A percentile compares a stretch with the other conserved stretches of the same genome.
These are phyloP conservation scores for Budorcas taxicolor DNA, from an alignment of 2,113 vertebrate genomes.

Conservation along the genomic window DNA sequence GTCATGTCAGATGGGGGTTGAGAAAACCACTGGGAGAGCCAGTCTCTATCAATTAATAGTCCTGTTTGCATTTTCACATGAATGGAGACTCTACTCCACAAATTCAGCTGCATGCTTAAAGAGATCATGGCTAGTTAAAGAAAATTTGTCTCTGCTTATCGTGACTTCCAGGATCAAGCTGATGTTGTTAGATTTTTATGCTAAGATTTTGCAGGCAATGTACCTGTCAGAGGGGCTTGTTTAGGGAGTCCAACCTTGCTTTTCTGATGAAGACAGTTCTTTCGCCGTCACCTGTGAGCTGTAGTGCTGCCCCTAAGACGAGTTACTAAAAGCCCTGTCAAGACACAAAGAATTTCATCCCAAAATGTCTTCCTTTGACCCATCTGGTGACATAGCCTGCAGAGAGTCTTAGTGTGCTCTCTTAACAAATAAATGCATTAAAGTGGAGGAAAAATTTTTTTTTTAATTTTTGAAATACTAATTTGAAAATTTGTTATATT, in stretches of 20 bases:
- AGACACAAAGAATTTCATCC: background rate
- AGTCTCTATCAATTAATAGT: background rate
- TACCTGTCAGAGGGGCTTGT: background rate
- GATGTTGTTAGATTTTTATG: rapidly evolving
- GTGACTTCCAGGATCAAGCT: rapidly evolving
- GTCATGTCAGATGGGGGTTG: background rate
- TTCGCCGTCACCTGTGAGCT: rapidly evolving
- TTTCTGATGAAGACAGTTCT: background rate
- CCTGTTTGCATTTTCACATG: background rate
- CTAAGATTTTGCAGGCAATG: rapidly evolving
- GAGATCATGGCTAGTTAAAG: background rate
- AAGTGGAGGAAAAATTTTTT: background rate
- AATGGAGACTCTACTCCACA: background rate
- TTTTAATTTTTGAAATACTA: background rate
- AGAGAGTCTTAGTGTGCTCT: background rate
- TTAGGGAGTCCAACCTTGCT: rapidly evolving
- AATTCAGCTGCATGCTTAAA: rapidly evolving
- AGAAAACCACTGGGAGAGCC: background rate
- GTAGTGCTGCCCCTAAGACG: rapidly evolving
- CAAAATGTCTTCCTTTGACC: background rate
- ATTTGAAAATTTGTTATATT: background rate
- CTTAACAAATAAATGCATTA: background rate
- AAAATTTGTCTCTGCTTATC: background rate
- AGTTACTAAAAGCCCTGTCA: background rate
- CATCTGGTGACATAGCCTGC: rapidly evolving